A percentile compares a stretch with the other conserved stretches of the same genome.
phyloP scores from a whole-genome alignment of 2,888 invertebrate genomes.

The Pristionchus entomophagus region DNA sequence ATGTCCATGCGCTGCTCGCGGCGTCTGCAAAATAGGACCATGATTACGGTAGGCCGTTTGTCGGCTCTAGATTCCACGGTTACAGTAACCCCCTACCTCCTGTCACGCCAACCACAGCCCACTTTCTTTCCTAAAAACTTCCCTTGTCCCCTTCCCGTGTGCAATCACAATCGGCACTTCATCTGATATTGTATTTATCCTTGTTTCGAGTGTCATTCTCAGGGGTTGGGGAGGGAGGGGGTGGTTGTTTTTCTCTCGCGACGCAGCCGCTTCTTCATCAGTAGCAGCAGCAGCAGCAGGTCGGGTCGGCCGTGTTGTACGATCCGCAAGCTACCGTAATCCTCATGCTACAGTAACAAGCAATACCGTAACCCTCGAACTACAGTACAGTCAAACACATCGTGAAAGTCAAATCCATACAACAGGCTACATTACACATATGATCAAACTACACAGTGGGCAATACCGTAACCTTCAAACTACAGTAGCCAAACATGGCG shows the following conservation, averaged over 20 bases:
- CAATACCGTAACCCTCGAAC: background rate
- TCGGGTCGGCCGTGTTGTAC: background rate
- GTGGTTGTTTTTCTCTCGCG: background rate
- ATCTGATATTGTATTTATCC: slow-evolving; percentile 23
- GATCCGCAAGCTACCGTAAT: background rate
- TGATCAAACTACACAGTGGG: too few relatives aligned
- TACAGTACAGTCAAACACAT: too few relatives aligned
- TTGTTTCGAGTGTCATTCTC: background rate
- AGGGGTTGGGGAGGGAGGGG: background rate
- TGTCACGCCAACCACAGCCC: too few relatives aligned
- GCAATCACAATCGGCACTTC: background rate
- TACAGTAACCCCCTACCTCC: too few relatives aligned
- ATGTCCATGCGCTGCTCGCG: slow-evolving; percentile 56
- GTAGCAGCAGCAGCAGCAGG: slow-evolving; percentile 1
- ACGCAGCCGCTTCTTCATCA: background rate
- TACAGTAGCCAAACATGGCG: background rate
- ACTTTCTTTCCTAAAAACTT: too few relatives aligned
- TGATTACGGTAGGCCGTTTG: background rate
- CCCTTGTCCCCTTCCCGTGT: too few relatives aligned
- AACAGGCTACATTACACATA: too few relatives aligned
- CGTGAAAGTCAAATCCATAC: too few relatives aligned
- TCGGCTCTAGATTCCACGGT: too few relatives aligned
- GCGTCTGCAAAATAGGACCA: slow-evolving; percentile 52
- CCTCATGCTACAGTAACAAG: background rate
- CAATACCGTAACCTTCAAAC: background rate